Percentiles rank a stretch among this genome's conserved stretches.
phyloP scores from a whole-genome alignment of 2,888 invertebrate genomes.

The Lasioglossum malachurum region DNA sequence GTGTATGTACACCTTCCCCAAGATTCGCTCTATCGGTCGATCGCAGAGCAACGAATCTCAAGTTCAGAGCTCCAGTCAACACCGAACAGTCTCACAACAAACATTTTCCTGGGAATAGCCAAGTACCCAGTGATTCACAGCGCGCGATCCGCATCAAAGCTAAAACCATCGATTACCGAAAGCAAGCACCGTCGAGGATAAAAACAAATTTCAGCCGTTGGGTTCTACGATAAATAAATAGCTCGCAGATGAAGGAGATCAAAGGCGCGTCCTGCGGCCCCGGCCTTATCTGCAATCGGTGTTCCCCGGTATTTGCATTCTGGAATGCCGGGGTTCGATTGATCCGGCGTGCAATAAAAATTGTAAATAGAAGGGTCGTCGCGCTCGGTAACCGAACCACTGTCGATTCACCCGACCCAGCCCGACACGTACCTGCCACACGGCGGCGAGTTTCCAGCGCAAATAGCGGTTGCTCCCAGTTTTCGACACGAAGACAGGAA shows the following conservation, averaged over 20 bases:
- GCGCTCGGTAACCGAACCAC: slow-evolving; percentile 1
- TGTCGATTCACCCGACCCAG: slow-evolving; percentile 12
- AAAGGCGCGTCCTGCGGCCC: background rate
- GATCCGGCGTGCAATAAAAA: slow-evolving; percentile 28
- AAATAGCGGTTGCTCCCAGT: slow-evolving; percentile 16
- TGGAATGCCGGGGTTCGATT: slow-evolving; percentile 3
- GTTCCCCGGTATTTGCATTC: background rate
- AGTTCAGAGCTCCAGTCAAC: background rate
- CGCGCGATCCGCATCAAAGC: background rate
- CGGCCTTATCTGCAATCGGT: background rate
- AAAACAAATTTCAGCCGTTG: background rate
- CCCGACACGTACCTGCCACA: background rate
- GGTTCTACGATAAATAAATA: background rate
- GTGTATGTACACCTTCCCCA: no score
- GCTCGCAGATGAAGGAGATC: background rate
- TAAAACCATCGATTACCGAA: background rate
- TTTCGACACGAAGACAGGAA: slow-evolving; percentile 4
- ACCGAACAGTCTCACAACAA: background rate
- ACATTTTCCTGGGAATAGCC: background rate
- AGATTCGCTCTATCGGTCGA: background rate
- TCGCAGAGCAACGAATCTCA: background rate
- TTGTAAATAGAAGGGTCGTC: slow-evolving; percentile 32
- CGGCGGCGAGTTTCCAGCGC: slow-evolving; percentile 25
- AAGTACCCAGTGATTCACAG: background rate
- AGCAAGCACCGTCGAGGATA: background rate